Conservation (phyloP, 2,797 vertebrate species). For the Sylvilagus floridanus region DNA sequence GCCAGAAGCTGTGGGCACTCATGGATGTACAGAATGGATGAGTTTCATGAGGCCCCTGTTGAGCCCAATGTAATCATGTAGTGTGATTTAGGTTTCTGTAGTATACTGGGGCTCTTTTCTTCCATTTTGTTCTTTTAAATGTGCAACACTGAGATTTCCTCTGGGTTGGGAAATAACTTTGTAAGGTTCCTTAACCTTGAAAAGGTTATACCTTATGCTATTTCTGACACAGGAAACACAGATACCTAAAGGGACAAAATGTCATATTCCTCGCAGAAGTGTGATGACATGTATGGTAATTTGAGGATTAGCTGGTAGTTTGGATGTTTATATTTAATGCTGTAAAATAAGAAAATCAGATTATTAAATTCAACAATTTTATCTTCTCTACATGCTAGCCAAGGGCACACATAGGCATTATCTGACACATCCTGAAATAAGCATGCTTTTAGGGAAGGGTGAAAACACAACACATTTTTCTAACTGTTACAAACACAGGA, state of each 20-base stretch:
- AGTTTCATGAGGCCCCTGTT: neutral
- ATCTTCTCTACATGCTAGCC: neutral
- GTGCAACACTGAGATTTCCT: neutral
- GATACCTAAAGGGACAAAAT: neutral
- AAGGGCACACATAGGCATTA: neutral
- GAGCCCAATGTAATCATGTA: fast-evolving
- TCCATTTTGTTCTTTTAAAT: neutral
- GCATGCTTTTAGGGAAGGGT: neutral
- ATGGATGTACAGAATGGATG: neutral
- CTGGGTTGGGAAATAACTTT: neutral
- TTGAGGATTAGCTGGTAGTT: neutral
- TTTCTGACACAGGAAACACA: neutral
- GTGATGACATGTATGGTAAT: neutral
- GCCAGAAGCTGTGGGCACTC: neutral
- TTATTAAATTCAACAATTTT: neutral
- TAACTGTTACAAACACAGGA: slow-evolving; percentile 51
- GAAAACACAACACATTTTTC: slow-evolving; percentile 46
- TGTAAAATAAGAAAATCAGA: neutral
- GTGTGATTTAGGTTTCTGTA: neutral
- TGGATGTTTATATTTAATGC: slow-evolving; percentile 27
- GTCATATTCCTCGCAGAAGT: neutral
- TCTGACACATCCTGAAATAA: slow-evolving; percentile 55
- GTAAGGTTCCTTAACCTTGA: neutral
- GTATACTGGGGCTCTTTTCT: neutral
- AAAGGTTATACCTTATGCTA: neutral